Evolutionary conservation across 2,888 invertebrate genomes (phyloP).

Genomic region (Colostygia pectinataria): DNA sequence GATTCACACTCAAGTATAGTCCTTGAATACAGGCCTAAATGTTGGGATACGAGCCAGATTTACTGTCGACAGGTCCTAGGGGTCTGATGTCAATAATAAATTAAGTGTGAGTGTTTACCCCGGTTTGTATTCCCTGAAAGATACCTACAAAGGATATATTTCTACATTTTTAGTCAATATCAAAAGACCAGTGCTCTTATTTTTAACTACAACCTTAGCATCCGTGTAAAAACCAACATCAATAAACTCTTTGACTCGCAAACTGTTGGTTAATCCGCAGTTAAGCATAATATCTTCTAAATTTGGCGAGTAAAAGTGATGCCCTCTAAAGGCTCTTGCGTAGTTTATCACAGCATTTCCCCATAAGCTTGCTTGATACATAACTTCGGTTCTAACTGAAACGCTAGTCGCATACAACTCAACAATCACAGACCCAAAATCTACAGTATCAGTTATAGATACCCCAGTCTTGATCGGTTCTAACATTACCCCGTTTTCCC

Average conservation of each 20-base stretch:
- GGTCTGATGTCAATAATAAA: too few relatives aligned
- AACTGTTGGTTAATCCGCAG: conserved; percentile 20
- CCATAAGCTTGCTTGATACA: conserved; percentile 35
- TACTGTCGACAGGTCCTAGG: too few relatives aligned
- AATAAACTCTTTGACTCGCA: conserved; percentile 9
- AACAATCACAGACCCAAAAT: conserved; percentile 7
- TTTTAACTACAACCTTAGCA: conserved; percentile 21
- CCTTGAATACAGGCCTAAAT: too few relatives aligned
- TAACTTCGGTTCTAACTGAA: conserved; percentile 22
- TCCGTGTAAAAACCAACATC: conserved; percentile 23
- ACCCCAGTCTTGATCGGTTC: conserved; percentile 1
- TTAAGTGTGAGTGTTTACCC: too few relatives aligned
- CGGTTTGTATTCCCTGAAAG: too few relatives aligned
- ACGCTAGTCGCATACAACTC: conserved; percentile 22
- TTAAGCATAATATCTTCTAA: conserved; percentile 32
- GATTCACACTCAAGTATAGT: too few relatives aligned
- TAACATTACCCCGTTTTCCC: conserved; percentile 9
- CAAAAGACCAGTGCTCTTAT: conserved; percentile 17
- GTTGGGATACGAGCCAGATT: too few relatives aligned
- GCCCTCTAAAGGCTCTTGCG: conserved; percentile 28
- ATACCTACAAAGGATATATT: conserved; percentile 8
- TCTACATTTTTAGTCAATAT: conserved; percentile 15
- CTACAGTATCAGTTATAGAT: conserved; percentile 1
- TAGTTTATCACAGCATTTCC: conserved; percentile 40
- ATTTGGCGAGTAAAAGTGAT: conserved; percentile 40